These are phyloP conservation scores for Myrmecophaga tridactyla DNA, from an alignment of 2,113 vertebrate genomes.

Conservation along the genomic window DNA sequence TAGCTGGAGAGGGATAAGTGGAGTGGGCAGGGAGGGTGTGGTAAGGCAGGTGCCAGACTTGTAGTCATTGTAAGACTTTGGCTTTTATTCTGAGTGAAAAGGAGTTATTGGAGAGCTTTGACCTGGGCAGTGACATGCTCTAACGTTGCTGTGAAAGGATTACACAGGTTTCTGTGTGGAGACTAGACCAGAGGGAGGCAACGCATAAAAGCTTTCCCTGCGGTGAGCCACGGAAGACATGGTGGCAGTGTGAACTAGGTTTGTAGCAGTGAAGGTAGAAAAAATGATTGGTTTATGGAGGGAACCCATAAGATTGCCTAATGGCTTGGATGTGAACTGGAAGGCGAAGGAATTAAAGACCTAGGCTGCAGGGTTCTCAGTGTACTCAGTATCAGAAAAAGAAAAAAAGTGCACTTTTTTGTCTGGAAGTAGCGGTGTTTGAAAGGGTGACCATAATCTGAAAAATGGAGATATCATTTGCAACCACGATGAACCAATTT, in stretches of 20 bases:
- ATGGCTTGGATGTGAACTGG: background rate
- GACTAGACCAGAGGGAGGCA: background rate
- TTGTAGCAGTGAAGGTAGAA: background rate
- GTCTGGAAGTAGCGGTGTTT: background rate
- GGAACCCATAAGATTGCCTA: background rate
- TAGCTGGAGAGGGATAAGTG: background rate
- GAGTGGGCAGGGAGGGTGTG: background rate
- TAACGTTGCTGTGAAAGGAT: background rate
- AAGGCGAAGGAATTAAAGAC: background rate
- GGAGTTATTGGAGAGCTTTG: background rate
- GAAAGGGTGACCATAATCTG: background rate
- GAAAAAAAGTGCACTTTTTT: background rate
- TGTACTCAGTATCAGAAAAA: background rate
- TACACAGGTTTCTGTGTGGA: background rate
- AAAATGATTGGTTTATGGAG: background rate
- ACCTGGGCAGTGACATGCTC: background rate
- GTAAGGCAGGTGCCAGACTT: background rate
- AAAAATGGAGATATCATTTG: background rate
- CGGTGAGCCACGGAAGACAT: background rate
- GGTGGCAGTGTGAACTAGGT: background rate
- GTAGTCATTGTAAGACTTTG: background rate
- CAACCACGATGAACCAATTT: background rate
- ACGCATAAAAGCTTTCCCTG: background rate
- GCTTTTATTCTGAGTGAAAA: background rate
- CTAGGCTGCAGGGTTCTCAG: background rate